Conservation (phyloP, 2,113 vertebrate species). For the Calidris pygmaea region DNA sequence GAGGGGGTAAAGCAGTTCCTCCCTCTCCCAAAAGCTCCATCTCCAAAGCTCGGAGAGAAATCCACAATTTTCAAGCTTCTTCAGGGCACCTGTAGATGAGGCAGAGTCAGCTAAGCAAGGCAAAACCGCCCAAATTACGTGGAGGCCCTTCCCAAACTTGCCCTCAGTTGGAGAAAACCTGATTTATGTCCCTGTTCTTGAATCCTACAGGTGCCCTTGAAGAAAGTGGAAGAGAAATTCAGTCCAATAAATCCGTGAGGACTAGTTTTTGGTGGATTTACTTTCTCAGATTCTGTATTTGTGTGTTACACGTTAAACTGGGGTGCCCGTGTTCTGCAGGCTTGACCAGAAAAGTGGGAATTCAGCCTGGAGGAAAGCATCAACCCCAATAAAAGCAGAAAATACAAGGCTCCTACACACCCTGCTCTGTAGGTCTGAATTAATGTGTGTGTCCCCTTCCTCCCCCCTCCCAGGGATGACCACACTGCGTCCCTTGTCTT, state of each 20-base stretch:
- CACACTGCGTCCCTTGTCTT: neutral
- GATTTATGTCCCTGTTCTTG: neutral
- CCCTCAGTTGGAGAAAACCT: neutral
- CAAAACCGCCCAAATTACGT: neutral
- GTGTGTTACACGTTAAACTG: neutral
- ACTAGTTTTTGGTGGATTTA: neutral
- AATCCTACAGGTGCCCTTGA: neutral
- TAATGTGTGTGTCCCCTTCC: neutral
- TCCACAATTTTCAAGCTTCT: neutral
- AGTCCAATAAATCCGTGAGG: neutral
- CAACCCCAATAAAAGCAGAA: neutral
- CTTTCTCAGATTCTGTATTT: fast-evolving
- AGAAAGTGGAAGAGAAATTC: neutral
- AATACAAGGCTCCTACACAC: neutral
- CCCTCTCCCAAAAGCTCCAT: neutral
- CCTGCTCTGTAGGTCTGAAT: neutral
- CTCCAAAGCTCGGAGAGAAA: neutral
- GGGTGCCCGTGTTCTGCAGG: neutral
- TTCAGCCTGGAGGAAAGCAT: neutral
- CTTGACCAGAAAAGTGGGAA: neutral
- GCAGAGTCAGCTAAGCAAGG: neutral
- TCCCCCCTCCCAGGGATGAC: neutral
- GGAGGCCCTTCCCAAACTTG: neutral
- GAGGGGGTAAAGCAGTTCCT: neutral
- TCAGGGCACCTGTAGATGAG: neutral